Conservation (phyloP, 2,113 vertebrate genomes). For the Meles meles region DNA sequence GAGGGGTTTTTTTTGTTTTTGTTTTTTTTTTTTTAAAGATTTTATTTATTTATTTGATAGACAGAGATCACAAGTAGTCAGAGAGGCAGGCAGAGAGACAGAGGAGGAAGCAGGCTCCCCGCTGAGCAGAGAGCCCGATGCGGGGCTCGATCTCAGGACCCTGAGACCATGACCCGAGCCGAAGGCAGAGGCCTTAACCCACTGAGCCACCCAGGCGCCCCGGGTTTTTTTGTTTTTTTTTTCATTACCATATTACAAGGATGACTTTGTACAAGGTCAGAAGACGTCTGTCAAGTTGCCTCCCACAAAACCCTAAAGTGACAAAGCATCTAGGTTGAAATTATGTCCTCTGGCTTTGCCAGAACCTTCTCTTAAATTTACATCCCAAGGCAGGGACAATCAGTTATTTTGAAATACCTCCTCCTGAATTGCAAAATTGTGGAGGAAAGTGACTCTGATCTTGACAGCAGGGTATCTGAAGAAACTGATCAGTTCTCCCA, state of each 20-base stretch:
- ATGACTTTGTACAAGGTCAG: not conserved
- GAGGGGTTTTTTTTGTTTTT: not conserved
- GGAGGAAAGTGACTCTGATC: not conserved
- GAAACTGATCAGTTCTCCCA: not conserved
- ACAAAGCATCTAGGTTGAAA: not conserved
- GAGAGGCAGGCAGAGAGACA: too few relatives aligned
- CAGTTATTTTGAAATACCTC: not conserved
- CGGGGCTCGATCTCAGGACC: too few relatives aligned
- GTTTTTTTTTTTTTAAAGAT: not conserved
- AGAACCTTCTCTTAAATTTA: not conserved
- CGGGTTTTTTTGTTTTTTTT: not conserved
- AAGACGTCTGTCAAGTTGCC: not conserved
- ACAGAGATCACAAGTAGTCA: too few relatives aligned
- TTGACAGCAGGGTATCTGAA: not conserved
- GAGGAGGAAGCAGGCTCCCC: too few relatives aligned
- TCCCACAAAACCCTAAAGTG: not conserved
- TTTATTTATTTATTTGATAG: too few relatives aligned
- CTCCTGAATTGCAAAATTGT: not conserved
- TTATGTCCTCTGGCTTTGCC: not conserved
- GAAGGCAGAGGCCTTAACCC: too few relatives aligned
- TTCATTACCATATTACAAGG: not conserved
- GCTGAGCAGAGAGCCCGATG: too few relatives aligned
- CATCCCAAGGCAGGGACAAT: not conserved
- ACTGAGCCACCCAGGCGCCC: too few relatives aligned
- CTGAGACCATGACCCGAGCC: too few relatives aligned